Evolutionary conservation across 2,113 vertebrate species (phyloP).

Genomic region (Eonycteris spelaea): DNA sequence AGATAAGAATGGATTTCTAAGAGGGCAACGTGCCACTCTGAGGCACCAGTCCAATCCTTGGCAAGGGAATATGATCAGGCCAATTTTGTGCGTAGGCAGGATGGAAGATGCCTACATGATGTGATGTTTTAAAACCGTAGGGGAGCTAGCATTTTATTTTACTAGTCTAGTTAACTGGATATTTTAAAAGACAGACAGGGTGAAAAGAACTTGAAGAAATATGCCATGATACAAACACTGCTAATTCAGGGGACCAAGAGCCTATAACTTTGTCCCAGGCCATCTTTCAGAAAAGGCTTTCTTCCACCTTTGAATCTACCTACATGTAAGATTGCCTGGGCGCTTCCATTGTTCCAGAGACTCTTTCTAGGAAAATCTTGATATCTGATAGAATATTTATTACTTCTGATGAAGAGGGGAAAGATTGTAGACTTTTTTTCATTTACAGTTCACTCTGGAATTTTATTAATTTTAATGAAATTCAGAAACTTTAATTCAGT

Average conservation of each 20-base stretch:
- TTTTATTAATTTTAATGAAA: constrained; percentile 29
- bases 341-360: neutral
- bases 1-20: neutral
- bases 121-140: neutral
- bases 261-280: neutral
- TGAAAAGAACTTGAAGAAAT: neutral
- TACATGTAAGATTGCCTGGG: neutral
- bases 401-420: constrained; percentile 30
- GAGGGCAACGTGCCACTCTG: neutral
- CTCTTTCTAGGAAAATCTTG: constrained; percentile 59
- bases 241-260: neutral
- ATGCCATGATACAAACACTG: neutral
- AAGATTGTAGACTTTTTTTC: neutral
- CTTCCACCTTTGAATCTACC: neutral
- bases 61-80: neutral
- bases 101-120: neutral
- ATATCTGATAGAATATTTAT: constrained; percentile 26
- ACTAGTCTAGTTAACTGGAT: neutral
- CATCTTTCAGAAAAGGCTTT: neutral
- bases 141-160: neutral
- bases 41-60: neutral
- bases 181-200: neutral
- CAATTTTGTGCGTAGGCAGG: neutral
- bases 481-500: constrained; percentile 22
- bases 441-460: neutral